Evolutionary conservation across 1,140 invertebrate species (phyloP).

Genomic region (Lepidurus packardi): DNA sequence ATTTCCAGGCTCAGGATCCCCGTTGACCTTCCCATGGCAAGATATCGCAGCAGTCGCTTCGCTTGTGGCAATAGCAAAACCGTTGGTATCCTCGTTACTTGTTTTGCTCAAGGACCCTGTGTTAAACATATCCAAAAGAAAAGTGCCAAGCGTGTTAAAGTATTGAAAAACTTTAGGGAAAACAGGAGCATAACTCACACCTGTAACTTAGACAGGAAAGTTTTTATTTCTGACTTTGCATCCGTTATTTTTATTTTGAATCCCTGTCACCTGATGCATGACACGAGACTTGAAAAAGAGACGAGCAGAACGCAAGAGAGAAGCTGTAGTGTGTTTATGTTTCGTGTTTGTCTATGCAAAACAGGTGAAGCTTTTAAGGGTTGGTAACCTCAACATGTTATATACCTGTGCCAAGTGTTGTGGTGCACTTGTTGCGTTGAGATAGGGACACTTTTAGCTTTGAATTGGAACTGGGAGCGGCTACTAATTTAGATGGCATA

Average conservation of each 20-base stretch:
- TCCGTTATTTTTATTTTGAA: neutral
- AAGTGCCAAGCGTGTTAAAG: neutral
- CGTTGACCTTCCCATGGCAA: conserved; percentile 2
- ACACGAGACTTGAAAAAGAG: neutral
- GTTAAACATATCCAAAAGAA: neutral
- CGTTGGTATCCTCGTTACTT: neutral
- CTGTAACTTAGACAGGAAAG: neutral
- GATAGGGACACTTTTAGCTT: neutral
- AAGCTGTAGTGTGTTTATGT: neutral
- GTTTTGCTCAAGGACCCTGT: neutral
- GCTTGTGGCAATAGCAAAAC: neutral
- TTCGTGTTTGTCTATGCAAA: neutral
- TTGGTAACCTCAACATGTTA: neutral
- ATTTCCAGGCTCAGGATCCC: neutral
- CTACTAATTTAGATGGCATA: neutral
- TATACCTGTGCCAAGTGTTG: neutral
- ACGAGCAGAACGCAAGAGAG: neutral
- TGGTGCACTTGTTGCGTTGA: neutral
- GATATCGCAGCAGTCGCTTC: neutral
- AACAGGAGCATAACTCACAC: neutral
- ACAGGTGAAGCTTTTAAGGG: neutral
- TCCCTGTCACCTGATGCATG: neutral
- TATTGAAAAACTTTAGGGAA: neutral
- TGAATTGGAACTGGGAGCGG: neutral
- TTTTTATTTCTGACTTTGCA: neutral